Percentiles rank a stretch among this genome's conserved stretches.
phyloP scores from a whole-genome alignment of 2,888 invertebrate genomes.

The Hecatera dysodea region DNA sequence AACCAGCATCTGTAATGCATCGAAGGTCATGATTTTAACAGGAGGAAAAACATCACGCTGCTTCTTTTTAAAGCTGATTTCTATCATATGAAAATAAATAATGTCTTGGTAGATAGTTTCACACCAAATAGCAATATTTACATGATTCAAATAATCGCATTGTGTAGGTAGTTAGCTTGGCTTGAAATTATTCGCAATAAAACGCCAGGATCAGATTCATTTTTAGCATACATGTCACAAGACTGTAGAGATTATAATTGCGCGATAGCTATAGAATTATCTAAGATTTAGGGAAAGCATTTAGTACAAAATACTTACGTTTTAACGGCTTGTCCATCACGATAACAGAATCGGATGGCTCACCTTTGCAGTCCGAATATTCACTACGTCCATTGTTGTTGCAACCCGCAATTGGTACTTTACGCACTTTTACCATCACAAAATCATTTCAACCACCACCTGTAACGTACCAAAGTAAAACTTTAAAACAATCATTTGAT shows the following conservation, averaged over 20 bases:
- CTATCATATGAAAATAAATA: too few relatives aligned
- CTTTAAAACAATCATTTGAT: neutral
- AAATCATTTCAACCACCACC: neutral
- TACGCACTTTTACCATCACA: neutral
- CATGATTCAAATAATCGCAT: neutral
- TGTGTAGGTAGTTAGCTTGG: too few relatives aligned
- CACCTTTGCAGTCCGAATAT: neutral
- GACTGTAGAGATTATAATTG: neutral
- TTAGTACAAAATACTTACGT: neutral
- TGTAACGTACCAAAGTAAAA: neutral
- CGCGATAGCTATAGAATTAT: neutral
- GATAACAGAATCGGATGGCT: neutral
- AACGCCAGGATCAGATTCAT: neutral
- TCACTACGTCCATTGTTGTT: neutral
- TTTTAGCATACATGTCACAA: neutral
- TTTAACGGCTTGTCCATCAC: neutral
- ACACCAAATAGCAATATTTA: neutral
- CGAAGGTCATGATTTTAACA: neutral
- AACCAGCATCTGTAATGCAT: neutral
- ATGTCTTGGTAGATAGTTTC: too few relatives aligned
- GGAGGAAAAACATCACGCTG: neutral
- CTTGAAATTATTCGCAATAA: neutral
- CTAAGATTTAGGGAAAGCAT: neutral
- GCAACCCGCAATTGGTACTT: fast-evolving
- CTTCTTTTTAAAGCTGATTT: neutral